Evolutionary conservation across 2,888 invertebrate genomes (phyloP).

Genomic region (Entomobrya proxima): DNA sequence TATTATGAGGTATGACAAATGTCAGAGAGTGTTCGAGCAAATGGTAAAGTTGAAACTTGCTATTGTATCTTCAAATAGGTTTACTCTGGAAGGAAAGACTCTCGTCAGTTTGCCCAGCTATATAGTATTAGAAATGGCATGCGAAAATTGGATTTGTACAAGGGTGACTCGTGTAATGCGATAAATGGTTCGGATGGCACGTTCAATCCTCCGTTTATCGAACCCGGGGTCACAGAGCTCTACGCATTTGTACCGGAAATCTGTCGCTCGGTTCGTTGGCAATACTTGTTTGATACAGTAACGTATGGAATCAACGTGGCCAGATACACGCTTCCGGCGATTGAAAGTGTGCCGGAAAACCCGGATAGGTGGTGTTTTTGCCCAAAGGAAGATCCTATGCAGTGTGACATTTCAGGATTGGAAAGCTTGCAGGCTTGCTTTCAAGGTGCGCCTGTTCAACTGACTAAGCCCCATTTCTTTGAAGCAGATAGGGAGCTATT

Average conservation of each 20-base stretch:
- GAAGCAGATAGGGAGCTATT: constrained; percentile 40
- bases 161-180: constrained; percentile 56
- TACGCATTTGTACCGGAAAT: constrained; percentile 66
- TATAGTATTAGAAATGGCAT: constrained; percentile 57
- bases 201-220: constrained; percentile 58
- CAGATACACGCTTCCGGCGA: constrained; percentile 49
- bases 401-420: constrained; percentile 61
- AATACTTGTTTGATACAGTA: constrained; percentile 51
- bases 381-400: constrained; percentile 58
- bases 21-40: too few relatives aligned
- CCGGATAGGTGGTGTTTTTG: constrained; percentile 70
- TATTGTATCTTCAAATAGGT: too few relatives aligned
- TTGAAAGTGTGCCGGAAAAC: constrained; percentile 55
- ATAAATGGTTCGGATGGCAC: constrained; percentile 61
- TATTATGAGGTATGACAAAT: constrained; percentile 56
- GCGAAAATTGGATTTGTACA: constrained; percentile 46
- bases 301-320: constrained; percentile 58
- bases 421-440: constrained; percentile 67
- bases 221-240: constrained; percentile 57
- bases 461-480: constrained; percentile 69
- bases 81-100: constrained; percentile 55
- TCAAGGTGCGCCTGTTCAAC: constrained; percentile 63
- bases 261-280: constrained; percentile 59
- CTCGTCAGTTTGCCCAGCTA: constrained; percentile 42
- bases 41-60: too few relatives aligned